Percentiles rank a stretch among this genome's conserved stretches.
phyloP scores from a whole-genome alignment of 2,113 vertebrate species.

The Sander vitreus region DNA sequence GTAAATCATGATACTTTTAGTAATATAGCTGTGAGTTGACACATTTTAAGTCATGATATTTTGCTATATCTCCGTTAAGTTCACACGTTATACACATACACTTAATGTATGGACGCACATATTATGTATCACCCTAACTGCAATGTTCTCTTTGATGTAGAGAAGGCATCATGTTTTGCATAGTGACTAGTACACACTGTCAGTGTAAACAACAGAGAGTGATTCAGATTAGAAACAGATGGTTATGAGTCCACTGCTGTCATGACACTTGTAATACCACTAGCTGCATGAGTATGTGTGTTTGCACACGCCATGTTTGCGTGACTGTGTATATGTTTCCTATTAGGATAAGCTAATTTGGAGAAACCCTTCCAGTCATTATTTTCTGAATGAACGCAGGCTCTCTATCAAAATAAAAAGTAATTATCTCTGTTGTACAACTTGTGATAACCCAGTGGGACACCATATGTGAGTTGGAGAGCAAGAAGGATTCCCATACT shows the following conservation, averaged over 20 bases:
- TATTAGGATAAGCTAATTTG: conserved; percentile 72
- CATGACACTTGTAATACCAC: conserved; percentile 68
- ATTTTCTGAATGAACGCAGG: conserved; percentile 26
- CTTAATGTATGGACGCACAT: conserved; percentile 18
- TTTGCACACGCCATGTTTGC: conserved; percentile 32
- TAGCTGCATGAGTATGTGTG: conserved; percentile 38
- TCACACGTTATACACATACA: background rate
- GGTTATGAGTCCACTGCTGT: conserved; percentile 70
- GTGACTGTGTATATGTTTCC: conserved; percentile 63
- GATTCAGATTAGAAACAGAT: conserved; percentile 79
- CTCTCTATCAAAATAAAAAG: conserved; percentile 46
- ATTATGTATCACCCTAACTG: conserved; percentile 28
- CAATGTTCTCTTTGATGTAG: conserved; percentile 53
- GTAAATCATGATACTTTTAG: conserved; percentile 1
- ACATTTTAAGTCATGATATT: conserved; percentile 2
- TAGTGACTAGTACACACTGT: conserved; percentile 54
- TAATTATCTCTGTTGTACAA: conserved; percentile 36
- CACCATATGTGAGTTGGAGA: conserved; percentile 24
- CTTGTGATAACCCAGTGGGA: conserved; percentile 37
- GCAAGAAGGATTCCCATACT: conserved; percentile 16
- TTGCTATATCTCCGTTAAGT: background rate
- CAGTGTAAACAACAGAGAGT: conserved; percentile 72
- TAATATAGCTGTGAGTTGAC: background rate
- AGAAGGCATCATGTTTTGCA: conserved; percentile 52
- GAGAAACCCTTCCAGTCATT: conserved; percentile 65